Evolutionary conservation across 1,140 invertebrate genomes (phyloP), one percentile per base, ranked within the genome.

Genomic region (Rhizoglyphus robini): DNA sequence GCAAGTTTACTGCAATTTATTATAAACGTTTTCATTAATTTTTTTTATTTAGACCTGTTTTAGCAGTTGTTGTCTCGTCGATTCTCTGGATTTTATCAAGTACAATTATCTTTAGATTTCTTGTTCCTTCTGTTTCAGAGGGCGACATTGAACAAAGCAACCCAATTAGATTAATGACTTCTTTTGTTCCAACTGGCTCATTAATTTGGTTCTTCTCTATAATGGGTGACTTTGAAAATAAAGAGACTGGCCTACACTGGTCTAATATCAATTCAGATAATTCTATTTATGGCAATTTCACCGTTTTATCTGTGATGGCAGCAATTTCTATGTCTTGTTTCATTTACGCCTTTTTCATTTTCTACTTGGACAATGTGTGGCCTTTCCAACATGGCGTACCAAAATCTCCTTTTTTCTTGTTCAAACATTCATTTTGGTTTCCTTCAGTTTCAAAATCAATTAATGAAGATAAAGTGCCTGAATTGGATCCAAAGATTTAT

Each of bases 401-500:
- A 1, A 72, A 75, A 66, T 78, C 77, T 4, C 78, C 75, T 72
- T 79, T 79, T 69, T 81, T 80, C 70, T 72, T 73, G 0, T 71
- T 79, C 61, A 68, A 65, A 60, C 67, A 61, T 46, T 67, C 69
- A 25, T 82, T 81, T 69, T 82, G 80, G 81, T 72, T 70, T 70
- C 74, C 76, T 4, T 62, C 34, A 60, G 20, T 23, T 20, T 5
- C 13, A 23, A 32, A 5, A 31, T 3, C 63, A 1, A n/a, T 15
- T 31, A 3, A 23, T 1, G 1, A 30, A 4, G 32, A 65, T 27
- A n/a, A 25, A 13, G 5, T 31, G 29, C 31, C 36, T 25, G 54
- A 68, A 57, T 20, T 34, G 15, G 57, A 58, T 38, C 11, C 25
- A 23, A 31, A 51, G 20, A 62, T 66, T 68, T 47, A n/a, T 18